phyloP scores from a whole-genome alignment of 2,113 vertebrate genomes.

The Propithecus coquereli region DNA sequence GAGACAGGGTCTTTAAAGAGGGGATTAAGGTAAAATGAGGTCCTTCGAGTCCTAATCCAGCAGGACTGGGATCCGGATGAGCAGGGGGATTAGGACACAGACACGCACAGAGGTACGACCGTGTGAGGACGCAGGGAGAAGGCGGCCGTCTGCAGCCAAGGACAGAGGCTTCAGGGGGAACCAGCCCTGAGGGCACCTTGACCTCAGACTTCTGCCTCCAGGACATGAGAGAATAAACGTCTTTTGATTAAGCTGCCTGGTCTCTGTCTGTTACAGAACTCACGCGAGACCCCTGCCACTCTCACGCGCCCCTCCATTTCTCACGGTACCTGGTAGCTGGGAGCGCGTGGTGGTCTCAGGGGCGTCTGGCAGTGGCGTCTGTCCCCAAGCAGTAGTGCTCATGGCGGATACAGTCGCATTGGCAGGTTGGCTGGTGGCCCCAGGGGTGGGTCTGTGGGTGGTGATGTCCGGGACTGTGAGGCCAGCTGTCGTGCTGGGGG shows the following conservation, averaged over 20 bases:
- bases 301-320: fast-evolving
- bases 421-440: background rate
- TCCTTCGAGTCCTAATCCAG: background rate
- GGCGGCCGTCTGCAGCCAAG: fast-evolving
- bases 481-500: background rate
- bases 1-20: background rate
- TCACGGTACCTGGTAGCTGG: constrained; percentile 79
- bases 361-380: fast-evolving
- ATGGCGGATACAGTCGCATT: fast-evolving
- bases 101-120: background rate
- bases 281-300: fast-evolving
- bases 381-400: background rate
- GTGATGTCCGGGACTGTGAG: background rate
- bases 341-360: background rate
- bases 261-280: background rate
- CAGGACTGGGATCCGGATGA: background rate
- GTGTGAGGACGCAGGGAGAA: background rate
- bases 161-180: background rate
- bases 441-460: background rate
- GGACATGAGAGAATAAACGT: fast-evolving
- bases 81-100: background rate
- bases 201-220: background rate
- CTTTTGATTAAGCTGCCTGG: background rate
- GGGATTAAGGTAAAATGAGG: background rate
- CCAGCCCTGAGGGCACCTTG: background rate